These are phyloP conservation scores for Saxicola maurus DNA, from an alignment of 2,797 vertebrate species.

Conservation along the genomic window DNA sequence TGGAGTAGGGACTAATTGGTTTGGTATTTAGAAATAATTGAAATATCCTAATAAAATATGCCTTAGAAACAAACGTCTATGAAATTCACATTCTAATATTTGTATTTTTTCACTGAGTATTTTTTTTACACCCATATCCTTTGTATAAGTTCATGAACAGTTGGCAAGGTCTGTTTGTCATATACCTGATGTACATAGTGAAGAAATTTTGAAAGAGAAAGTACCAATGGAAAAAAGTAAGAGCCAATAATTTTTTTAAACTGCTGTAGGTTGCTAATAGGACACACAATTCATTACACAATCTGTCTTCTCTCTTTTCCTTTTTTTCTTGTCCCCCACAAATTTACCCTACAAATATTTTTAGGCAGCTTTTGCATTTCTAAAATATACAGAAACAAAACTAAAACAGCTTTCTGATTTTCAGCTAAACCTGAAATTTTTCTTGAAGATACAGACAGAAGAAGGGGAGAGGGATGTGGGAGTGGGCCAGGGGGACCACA, in stretches of 20 bases:
- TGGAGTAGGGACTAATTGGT: neutral
- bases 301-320: neutral
- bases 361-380: neutral
- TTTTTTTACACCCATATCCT: neutral
- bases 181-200: conserved; percentile 34
- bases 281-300: neutral
- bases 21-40: neutral
- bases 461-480: neutral
- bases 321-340: fast-evolving
- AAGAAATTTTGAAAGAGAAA: conserved; percentile 39
- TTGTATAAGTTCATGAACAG: neutral
- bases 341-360: neutral
- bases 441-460: neutral
- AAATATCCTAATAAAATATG: neutral
- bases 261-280: neutral
- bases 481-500: neutral
- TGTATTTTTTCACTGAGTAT: neutral
- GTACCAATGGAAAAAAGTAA: neutral
- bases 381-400: neutral
- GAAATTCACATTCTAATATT: neutral
- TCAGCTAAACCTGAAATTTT: neutral
- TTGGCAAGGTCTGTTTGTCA: neutral
- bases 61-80: neutral
- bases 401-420: neutral
- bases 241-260: neutral